Evolutionary conservation across 2,113 vertebrate species (phyloP), one percentile per base, ranked within the genome.

Genomic region (Ceuthmochares aereus): DNA sequence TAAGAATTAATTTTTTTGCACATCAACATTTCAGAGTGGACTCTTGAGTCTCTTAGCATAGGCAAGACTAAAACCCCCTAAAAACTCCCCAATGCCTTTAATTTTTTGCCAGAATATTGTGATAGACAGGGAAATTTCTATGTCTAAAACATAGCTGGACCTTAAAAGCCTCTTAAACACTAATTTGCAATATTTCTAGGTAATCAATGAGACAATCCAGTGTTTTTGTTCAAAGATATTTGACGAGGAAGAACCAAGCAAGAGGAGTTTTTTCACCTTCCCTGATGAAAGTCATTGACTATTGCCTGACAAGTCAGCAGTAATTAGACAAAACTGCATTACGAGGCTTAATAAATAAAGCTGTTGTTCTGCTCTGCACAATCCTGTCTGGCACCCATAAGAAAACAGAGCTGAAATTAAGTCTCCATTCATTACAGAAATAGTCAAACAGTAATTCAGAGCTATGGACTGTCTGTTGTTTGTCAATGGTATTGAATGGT

Each of bases 361-460:
- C 94, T 96, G 93, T 84, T 92, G 89, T 95, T 97, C 93, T 94
- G 87, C 94, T 96, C 93, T 95, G 95, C 93, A 96, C 94, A 97
- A 97, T 96, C 96, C 95, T 96, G 91, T 96, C 97, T 98, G 96
- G 82, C 87, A 97, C 90, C 91, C 93, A 91, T 90, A 96, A 95
- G 95, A 96, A 98, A 88, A 97, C 89, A 68, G 92, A 96, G 86
- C 93, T 96, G 89, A 86, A 98, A 98, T 98, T 97, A 98, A 97
- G 92, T 95, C 96, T 96, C 93, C 95, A 95, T 97, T 98, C 97
- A 97, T 98, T 98, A 97, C 89, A 97, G 92, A 97, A 98, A 97
- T 96, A 97, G 94, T 91, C 90, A 92, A 97, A 96, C 89, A 89
- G 73, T 97, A 96, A 97, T 97, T 97, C 89, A 66, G 90, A 86